These are phyloP conservation scores for Siniperca chuatsi DNA, from an alignment of 2,113 vertebrate species.

Conservation along the genomic window DNA sequence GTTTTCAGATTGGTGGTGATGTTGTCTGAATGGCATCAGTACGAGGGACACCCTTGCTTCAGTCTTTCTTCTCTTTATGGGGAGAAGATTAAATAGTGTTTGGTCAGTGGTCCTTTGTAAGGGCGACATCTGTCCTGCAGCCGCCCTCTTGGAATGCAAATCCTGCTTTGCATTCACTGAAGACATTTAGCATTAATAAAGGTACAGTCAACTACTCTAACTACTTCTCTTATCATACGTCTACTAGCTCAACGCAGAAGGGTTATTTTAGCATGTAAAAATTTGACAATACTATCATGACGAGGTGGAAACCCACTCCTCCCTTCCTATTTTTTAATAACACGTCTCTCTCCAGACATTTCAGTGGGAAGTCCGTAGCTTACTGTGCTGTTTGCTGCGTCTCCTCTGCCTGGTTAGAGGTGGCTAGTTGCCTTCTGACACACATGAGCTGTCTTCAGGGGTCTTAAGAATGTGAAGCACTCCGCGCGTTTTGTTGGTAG, in stretches of 20 bases:
- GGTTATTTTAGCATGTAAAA: conserved; percentile 36
- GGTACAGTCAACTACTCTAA: conserved; percentile 42
- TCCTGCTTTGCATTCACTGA: conserved; percentile 28
- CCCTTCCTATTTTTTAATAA: neutral
- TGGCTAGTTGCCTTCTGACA: conserved; percentile 77
- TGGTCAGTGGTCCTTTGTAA: conserved; percentile 11
- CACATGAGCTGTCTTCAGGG: conserved; percentile 62
- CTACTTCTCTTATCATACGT: conserved; percentile 8
- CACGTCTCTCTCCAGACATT: conserved; percentile 31
- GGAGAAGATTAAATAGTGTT: conserved; percentile 30
- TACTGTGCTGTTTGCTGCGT: conserved; percentile 70
- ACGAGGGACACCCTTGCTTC: conserved; percentile 20
- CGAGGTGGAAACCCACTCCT: neutral
- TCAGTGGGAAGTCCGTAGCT: conserved; percentile 48
- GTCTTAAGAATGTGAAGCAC: conserved; percentile 71
- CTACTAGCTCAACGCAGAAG: neutral
- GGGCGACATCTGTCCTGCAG: conserved; percentile 3
- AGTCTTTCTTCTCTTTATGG: conserved; percentile 22
- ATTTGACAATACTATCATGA: conserved; percentile 15
- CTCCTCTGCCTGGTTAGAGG: conserved; percentile 66
- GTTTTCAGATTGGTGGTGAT: conserved; percentile 18
- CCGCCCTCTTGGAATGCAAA: conserved; percentile 33
- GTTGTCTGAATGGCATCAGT: conserved; percentile 19
- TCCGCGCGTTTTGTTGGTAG: conserved; percentile 28
- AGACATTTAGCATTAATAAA: conserved; percentile 19